phyloP scores from a whole-genome alignment of 2,113 vertebrate genomes.

The Actinemys pallida region DNA sequence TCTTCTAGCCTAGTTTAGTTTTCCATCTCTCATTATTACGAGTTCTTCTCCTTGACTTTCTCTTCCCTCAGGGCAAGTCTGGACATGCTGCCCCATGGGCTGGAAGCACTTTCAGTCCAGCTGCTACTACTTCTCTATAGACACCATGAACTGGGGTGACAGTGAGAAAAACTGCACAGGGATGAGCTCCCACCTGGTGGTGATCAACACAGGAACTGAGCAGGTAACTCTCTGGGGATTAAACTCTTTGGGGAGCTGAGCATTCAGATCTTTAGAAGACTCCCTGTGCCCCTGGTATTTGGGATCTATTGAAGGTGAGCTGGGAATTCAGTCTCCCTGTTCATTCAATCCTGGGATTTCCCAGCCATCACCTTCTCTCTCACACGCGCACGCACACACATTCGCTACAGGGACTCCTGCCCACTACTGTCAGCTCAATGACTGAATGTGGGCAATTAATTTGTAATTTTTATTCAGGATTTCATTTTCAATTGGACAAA shows the following conservation, averaged over 20 bases:
- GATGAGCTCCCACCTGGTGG: constrained; percentile 71
- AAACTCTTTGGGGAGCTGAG: background rate
- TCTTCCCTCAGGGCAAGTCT: background rate
- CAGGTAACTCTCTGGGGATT: constrained; percentile 54
- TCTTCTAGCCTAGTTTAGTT: background rate
- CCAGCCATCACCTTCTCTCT: background rate
- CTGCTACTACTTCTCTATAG: constrained; percentile 66
- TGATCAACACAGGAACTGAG: constrained; percentile 68
- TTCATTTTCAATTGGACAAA: background rate
- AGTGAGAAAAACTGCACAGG: constrained; percentile 66
- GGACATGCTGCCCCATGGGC: constrained; percentile 19
- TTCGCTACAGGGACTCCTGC: background rate
- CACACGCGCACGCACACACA: background rate
- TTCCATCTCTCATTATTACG: background rate
- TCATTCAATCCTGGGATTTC: background rate
- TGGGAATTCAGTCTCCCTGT: background rate
- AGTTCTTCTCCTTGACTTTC: background rate
- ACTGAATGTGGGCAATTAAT: background rate
- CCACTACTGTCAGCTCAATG: background rate
- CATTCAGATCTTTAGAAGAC: background rate
- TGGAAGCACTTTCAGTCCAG: constrained; percentile 63
- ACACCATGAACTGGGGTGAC: background rate
- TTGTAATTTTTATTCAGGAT: constrained; percentile 21
- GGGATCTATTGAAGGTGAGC: background rate
- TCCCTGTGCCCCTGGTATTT: background rate